Percentiles rank a stretch among this genome's conserved stretches.
These are phyloP conservation scores for Cryptotis parvus DNA, from an alignment of 2,113 vertebrate genomes.

Conservation along the genomic window DNA sequence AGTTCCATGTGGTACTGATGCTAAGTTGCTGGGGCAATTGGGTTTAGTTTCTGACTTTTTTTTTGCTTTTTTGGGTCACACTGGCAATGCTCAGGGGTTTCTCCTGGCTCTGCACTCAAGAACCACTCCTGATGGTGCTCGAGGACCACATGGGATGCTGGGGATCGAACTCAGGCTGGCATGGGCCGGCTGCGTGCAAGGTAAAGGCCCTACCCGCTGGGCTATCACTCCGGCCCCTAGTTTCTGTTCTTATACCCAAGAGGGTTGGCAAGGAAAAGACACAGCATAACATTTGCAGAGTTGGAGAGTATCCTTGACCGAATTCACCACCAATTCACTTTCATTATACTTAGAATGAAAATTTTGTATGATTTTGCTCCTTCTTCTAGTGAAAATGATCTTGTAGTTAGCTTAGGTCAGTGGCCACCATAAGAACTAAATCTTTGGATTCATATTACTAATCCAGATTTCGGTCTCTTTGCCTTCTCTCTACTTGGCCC, in stretches of 20 bases:
- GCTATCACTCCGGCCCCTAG: background rate
- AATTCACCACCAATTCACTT: fast-evolving
- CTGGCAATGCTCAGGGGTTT: too few species aligned
- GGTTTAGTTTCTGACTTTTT: too few species aligned
- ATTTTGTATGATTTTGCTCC: background rate
- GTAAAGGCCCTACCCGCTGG: too few species aligned
- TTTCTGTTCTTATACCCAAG: background rate
- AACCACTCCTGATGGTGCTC: too few species aligned
- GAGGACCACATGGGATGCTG: too few species aligned
- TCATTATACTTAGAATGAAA: background rate
- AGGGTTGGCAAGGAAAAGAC: too few species aligned
- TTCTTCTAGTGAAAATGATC: background rate
- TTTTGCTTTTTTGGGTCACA: too few species aligned
- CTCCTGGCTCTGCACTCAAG: too few species aligned
- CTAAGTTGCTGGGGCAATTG: background rate
- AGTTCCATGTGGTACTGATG: too few species aligned
- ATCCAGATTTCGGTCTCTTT: background rate
- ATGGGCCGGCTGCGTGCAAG: too few species aligned
- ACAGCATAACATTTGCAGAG: too few species aligned
- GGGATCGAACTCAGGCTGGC: too few species aligned
- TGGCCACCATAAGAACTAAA: background rate
- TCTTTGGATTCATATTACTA: background rate
- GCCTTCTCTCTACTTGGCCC: background rate
- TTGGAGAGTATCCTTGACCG: background rate
- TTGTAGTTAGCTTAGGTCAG: background rate